A percentile compares a stretch with the other conserved stretches of the same genome.
phyloP scores from a whole-genome alignment of 2,888 invertebrate species.

The Epistrophella euchroma region DNA sequence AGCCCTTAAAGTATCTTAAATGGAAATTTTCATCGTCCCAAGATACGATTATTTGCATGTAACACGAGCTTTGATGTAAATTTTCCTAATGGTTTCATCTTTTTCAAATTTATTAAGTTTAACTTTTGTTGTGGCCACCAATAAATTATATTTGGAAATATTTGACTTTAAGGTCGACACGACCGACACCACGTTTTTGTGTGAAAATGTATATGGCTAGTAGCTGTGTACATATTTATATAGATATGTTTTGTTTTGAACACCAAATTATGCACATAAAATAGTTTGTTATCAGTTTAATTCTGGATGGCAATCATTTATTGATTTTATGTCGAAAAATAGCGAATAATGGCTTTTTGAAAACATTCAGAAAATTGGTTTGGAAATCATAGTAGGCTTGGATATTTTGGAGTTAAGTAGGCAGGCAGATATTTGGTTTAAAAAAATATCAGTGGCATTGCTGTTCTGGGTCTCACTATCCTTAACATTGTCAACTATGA shows the following conservation, averaged over 20 bases:
- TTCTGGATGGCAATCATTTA: conserved; percentile 16
- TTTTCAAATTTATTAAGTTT: conserved; percentile 64
- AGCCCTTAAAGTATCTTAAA: conserved; percentile 44
- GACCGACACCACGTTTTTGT: conserved; percentile 40
- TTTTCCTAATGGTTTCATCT: conserved; percentile 63
- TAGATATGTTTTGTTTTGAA: not conserved
- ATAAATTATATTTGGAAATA: conserved; percentile 44
- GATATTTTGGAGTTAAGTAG: not conserved
- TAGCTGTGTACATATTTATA: too few species aligned
- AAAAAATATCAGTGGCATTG: too few species aligned
- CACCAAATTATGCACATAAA: not conserved
- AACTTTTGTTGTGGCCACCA: conserved; percentile 34
- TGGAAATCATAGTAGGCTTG: not conserved
- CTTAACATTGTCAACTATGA: too few species aligned
- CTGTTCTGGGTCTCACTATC: too few species aligned
- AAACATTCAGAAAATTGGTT: not conserved
- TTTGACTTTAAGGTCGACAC: conserved; percentile 47
- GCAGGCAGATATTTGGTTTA: too few species aligned
- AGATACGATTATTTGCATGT: conserved; percentile 48
- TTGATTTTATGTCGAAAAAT: conserved; percentile 29
- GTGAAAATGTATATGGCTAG: not conserved
- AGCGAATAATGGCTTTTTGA: not conserved
- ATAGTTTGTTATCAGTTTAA: conserved; percentile 24
- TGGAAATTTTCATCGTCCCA: conserved; percentile 45
- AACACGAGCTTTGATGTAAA: conserved; percentile 56